These are phyloP conservation scores for Malachius bipustulatus DNA, from an alignment of 2,888 invertebrate species.

Conservation along the genomic window DNA sequence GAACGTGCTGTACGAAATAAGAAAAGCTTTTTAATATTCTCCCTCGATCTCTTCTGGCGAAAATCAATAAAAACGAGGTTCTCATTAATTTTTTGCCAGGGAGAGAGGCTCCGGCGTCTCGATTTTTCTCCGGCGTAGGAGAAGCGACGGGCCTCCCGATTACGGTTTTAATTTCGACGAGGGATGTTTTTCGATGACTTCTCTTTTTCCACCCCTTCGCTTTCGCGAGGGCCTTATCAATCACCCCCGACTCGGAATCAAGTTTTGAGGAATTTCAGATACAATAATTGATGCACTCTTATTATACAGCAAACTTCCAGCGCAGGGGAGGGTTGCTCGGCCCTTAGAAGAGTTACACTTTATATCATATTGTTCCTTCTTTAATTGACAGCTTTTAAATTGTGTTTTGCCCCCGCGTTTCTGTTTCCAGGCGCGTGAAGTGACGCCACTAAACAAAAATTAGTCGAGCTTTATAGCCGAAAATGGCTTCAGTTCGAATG, in stretches of 20 bases:
- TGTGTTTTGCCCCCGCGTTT: not conserved
- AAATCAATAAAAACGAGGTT: slow-evolving; percentile 34
- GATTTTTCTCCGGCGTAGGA: not conserved
- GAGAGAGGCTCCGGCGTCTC: not conserved
- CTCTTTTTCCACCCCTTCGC: slow-evolving; percentile 2
- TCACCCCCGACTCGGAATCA: not conserved
- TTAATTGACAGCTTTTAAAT: slow-evolving; percentile 2
- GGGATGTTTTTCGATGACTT: slow-evolving; percentile 3
- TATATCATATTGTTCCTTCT: slow-evolving; percentile 1
- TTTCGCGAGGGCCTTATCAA: not conserved
- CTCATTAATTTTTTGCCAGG: slow-evolving; percentile 23
- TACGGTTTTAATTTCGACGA: slow-evolving; percentile 1
- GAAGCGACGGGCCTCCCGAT: not conserved
- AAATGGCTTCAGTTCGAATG: no score
- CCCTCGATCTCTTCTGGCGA: slow-evolving; percentile 28
- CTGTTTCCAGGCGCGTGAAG: not conserved
- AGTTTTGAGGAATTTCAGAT: slow-evolving; percentile 3
- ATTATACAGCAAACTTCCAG: slow-evolving; percentile 1
- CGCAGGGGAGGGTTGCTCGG: not conserved
- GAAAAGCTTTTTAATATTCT: slow-evolving; percentile 33
- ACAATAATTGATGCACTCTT: slow-evolving; percentile 2
- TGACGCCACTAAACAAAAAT: slow-evolving; percentile 1
- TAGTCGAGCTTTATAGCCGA: no score
- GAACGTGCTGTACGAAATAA: slow-evolving; percentile 25
- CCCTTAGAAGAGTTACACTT: not conserved